Evolutionary conservation across 2,888 invertebrate species (phyloP).

Genomic region (Ophraella communa): DNA sequence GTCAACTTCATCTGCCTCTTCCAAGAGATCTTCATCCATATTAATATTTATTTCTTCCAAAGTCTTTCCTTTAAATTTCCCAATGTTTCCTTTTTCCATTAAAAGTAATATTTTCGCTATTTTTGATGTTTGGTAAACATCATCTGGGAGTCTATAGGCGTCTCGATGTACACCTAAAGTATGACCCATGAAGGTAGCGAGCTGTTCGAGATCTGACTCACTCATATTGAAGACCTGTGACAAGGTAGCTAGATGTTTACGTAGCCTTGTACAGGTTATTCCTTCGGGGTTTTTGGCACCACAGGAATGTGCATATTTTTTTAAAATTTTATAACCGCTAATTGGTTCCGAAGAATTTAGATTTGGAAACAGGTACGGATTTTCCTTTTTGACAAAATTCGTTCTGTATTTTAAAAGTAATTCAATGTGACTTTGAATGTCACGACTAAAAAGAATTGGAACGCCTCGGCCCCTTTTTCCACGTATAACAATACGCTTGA

Average conservation of each 20-base stretch:
- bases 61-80: slow-evolving; percentile 34
- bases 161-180: slow-evolving; percentile 33
- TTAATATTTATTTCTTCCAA: slow-evolving; percentile 37
- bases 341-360: slow-evolving; percentile 25
- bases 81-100: slow-evolving; percentile 34
- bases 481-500: slow-evolving; percentile 31
- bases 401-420: slow-evolving; percentile 20
- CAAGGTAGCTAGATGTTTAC: slow-evolving; percentile 41
- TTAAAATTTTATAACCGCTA: slow-evolving; percentile 41
- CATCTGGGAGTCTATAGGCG: slow-evolving; percentile 29
- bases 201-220: slow-evolving; percentile 39
- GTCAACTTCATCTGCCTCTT: slow-evolving; percentile 33
- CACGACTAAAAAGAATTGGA: slow-evolving; percentile 35
- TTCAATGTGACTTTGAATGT: slow-evolving; percentile 40
- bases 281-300: slow-evolving; percentile 40
- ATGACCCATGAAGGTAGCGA: slow-evolving; percentile 41
- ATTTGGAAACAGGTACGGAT: slow-evolving; percentile 32
- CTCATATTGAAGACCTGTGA: slow-evolving; percentile 39
- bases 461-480: slow-evolving; percentile 29
- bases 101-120: slow-evolving; percentile 21
- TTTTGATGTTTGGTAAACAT: slow-evolving; percentile 24
- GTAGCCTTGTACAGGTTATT: slow-evolving; percentile 36
- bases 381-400: slow-evolving; percentile 16
- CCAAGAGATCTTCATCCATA: slow-evolving; percentile 30
- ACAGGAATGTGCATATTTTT: slow-evolving; percentile 35